Conservation (phyloP, 2,888 invertebrate genomes). For the Diplolepis rosae region DNA sequence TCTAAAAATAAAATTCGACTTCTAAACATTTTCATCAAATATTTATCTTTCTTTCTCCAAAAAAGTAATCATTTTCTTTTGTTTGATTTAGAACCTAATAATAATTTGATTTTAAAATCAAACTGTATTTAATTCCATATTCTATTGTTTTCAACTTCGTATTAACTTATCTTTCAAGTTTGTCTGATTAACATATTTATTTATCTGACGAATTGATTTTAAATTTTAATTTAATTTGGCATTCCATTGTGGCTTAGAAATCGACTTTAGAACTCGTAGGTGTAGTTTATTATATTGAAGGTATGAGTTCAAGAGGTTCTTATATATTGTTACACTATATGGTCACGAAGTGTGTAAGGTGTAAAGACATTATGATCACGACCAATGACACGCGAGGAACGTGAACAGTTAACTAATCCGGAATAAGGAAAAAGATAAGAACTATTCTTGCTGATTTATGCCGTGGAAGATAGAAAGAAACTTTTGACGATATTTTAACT, state of each 20-base stretch:
- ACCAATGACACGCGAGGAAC: conserved; percentile 65
- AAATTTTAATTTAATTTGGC: conserved; percentile 9
- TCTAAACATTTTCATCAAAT: too few species aligned
- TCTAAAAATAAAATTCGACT: not conserved
- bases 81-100: too few species aligned
- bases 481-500: conserved; percentile 24
- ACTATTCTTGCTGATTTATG: not conserved
- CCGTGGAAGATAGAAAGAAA: conserved; percentile 7
- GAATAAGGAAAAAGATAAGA: not conserved
- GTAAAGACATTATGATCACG: conserved; percentile 48
- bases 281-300: conserved; percentile 25
- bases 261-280: conserved; percentile 27
- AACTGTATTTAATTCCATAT: too few species aligned
- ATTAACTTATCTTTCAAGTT: too few species aligned
- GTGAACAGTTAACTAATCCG: conserved; percentile 64
- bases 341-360: conserved; percentile 38
- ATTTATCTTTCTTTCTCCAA: not conserved
- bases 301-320: conserved; percentile 46
- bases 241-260: conserved; percentile 8
- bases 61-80: too few species aligned
- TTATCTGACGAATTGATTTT: not conserved
- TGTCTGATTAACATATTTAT: not conserved
- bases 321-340: conserved; percentile 35
- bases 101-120: too few species aligned
- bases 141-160: too few species aligned